A percentile compares a stretch with the other conserved stretches of the same genome.
phyloP scores from a whole-genome alignment of 2,113 vertebrate species.

The Xyrauchen texanus region DNA sequence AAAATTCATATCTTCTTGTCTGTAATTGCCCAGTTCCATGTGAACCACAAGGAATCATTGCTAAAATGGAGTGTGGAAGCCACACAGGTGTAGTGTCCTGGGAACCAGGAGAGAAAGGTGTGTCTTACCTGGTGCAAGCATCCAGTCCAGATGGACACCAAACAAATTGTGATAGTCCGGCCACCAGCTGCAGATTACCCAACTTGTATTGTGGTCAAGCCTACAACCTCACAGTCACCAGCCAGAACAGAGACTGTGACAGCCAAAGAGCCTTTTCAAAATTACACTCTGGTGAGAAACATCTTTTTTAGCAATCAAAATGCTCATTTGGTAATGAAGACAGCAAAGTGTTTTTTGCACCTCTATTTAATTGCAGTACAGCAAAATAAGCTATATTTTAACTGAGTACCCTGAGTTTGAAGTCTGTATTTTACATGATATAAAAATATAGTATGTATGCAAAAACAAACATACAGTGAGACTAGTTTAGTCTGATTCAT shows the following conservation, averaged over 20 bases:
- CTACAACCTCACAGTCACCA: conserved; percentile 73
- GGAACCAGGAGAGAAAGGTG: conserved; percentile 59
- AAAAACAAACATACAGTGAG: too few relatives aligned
- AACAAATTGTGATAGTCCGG: conserved; percentile 55
- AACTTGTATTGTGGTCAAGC: conserved; percentile 71
- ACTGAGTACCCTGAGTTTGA: too few relatives aligned
- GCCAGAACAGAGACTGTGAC: conserved; percentile 67
- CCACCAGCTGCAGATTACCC: conserved; percentile 61
- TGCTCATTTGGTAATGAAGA: too few relatives aligned
- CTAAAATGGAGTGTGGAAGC: conserved; percentile 62
- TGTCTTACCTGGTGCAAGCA: conserved; percentile 67
- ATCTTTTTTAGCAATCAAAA: background rate
- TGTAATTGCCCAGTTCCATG: conserved; percentile 66
- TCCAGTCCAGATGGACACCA: conserved; percentile 63
- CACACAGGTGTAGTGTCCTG: conserved; percentile 69
- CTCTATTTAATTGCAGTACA: too few relatives aligned
- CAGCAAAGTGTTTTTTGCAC: too few relatives aligned
- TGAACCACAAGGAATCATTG: conserved; percentile 57
- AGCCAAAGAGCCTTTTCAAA: conserved; percentile 54
- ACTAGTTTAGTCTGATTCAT: too few relatives aligned
- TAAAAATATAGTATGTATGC: too few relatives aligned
- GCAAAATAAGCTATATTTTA: too few relatives aligned
- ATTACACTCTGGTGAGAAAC: conserved; percentile 67
- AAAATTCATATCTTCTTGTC: background rate
- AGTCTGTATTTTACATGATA: too few relatives aligned